These are phyloP conservation scores for Siniperca undulata DNA, from an alignment of 2,797 vertebrate species.

Conservation along the genomic window DNA sequence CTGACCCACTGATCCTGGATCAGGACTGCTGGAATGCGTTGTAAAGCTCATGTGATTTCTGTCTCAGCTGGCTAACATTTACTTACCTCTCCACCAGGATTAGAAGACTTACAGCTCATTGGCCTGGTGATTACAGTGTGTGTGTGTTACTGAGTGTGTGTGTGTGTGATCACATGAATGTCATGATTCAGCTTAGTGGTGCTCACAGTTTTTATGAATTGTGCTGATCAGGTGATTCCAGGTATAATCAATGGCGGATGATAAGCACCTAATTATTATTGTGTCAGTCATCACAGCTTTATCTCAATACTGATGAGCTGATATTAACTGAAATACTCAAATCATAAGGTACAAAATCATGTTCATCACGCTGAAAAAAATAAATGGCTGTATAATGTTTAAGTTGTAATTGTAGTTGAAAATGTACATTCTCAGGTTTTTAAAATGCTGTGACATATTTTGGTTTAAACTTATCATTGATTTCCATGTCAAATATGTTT, in stretches of 20 bases:
- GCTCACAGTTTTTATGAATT: neutral
- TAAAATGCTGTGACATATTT: neutral
- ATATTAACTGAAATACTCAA: neutral
- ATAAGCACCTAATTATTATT: neutral
- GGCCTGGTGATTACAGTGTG: conserved; percentile 1
- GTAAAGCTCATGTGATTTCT: conserved; percentile 55
- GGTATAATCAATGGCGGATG: neutral
- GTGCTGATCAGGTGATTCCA: conserved; percentile 2
- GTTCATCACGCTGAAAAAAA: neutral
- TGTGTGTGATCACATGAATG: conserved; percentile 21
- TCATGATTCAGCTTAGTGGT: conserved; percentile 20
- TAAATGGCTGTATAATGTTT: neutral
- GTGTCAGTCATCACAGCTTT: neutral
- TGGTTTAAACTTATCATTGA: neutral
- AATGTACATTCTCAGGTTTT: neutral
- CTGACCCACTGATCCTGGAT: conserved; percentile 60
- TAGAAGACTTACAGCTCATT: conserved; percentile 28
- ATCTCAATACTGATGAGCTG: neutral
- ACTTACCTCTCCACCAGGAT: conserved; percentile 41
- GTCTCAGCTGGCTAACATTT: conserved; percentile 19
- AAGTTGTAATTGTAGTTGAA: neutral
- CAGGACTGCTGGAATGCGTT: conserved; percentile 14
- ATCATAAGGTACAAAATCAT: neutral
- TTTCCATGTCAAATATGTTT: neutral
- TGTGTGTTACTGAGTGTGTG: conserved; percentile 20